phyloP scores from a whole-genome alignment of 2,888 invertebrate species.

The Pardosa pseudoannulata region DNA sequence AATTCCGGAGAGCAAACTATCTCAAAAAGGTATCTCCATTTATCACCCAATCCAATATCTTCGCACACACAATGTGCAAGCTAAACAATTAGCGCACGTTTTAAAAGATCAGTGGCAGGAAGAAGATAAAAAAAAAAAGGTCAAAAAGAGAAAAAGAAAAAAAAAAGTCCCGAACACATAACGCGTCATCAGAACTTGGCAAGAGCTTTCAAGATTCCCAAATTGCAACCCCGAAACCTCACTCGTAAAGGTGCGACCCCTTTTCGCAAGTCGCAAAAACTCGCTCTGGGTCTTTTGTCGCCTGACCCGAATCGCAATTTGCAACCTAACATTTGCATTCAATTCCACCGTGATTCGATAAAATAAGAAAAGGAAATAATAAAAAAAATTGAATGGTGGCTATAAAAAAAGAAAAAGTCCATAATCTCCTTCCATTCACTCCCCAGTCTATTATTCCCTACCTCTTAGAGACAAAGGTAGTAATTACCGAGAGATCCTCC shows the following conservation, averaged over 20 bases:
- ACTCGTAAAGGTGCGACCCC: conserved; percentile 26
- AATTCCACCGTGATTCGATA: conserved; percentile 32
- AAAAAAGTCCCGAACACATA: neutral
- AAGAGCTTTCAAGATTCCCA: neutral
- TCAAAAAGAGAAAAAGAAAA: neutral
- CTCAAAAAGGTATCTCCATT: neutral
- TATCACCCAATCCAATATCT: neutral
- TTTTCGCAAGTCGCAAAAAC: conserved; percentile 20
- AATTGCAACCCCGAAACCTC: neutral
- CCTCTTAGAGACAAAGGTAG: conserved; percentile 71
- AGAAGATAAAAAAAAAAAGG: neutral
- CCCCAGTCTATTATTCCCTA: conserved; percentile 47
- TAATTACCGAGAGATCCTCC: conserved; percentile 67
- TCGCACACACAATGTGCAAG: neutral
- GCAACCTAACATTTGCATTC: conserved; percentile 59
- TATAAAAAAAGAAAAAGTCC: neutral
- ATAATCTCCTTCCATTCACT: conserved; percentile 29
- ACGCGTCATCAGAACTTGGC: conserved; percentile 17
- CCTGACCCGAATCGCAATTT: conserved; percentile 41
- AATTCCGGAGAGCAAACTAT: too few relatives aligned
- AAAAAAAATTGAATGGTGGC: conserved; percentile 21
- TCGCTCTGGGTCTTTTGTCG: conserved; percentile 48
- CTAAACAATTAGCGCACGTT: neutral
- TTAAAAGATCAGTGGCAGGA: neutral
- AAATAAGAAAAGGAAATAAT: conserved; percentile 8